Evolutionary conservation across 2,888 invertebrate species (phyloP), one percentile per base, ranked within the genome.

Genomic region (Temnothorax unifasciatus): DNA sequence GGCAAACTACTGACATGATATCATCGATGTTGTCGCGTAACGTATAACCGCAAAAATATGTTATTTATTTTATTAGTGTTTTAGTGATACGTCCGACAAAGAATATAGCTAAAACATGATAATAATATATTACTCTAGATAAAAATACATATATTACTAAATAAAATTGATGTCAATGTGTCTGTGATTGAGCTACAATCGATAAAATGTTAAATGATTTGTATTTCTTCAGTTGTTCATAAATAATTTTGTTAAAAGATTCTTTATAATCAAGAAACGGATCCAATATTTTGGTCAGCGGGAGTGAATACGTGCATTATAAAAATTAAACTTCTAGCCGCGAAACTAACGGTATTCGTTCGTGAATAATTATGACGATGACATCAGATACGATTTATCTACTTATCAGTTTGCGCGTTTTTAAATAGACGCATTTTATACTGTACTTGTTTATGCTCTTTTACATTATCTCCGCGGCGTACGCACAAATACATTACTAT

Each of bases 371-470:
- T 52, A 29, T 41, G n/a, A 25, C 25, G 38, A 77, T 75, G 47
- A 63, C 3, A 52, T 77, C n/a, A 66, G 18, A 2, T 77, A 29
- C n/a, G 13, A 59, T 61, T 81, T 81, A 74, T 81, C 74, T 73
- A 59, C 47, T 79, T 77, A 77, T 77, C 68, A 54, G 18, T 76
- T 77, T 29, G 41, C n/a, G n/a, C 25, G n/a, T 76, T 64, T 29
- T 47, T 68, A 77, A 57, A 77, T 57, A 11, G 6, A 15, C 29
- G 5, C 5, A 29, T 29, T 71, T 79, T 34, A n/a, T 47, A 25
- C 29, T 3, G 29, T 8, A 34, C 38, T 50, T 79, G 25, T 61
- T 73, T 81, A 38, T 34, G 47, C 38, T 59, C 9, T 47, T 41
- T 47, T 59, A 29, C 41, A 38, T 76, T 77, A 77, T 77, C 68